Conservation (phyloP, 1,140 invertebrate species). For the Leptonema lineaticorne region DNA sequence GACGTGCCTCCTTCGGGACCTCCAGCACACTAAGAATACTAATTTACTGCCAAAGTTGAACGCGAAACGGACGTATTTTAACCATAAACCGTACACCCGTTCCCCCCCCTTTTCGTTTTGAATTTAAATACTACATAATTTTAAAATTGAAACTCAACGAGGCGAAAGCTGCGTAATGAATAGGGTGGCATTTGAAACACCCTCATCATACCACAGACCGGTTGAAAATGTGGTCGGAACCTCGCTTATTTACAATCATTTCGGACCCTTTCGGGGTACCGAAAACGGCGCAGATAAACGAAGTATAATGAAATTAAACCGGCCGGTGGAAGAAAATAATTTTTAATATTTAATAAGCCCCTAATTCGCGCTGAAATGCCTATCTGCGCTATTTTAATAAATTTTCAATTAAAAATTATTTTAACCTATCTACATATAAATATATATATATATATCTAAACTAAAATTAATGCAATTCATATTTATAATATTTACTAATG, state of each 20-base stretch:
- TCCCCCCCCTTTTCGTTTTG: background rate
- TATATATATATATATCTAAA: too few relatives aligned
- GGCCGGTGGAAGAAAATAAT: background rate
- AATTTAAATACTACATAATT: conserved; percentile 18
- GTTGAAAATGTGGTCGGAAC: conserved; percentile 12
- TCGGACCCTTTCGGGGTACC: background rate
- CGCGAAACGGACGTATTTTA: conserved; percentile 17
- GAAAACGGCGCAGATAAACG: background rate
- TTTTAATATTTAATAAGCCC: background rate
- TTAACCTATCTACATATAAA: too few relatives aligned
- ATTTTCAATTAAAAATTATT: too few relatives aligned
- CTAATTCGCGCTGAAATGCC: background rate
- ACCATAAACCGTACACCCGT: background rate
- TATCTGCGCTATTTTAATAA: too few relatives aligned
- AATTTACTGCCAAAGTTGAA: conserved; percentile 17
- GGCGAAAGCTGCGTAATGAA: conserved; percentile 10
- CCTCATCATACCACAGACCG: too few relatives aligned
- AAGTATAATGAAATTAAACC: conserved; percentile 10
- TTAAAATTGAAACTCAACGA: conserved; percentile 19
- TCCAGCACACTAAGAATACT: conserved; percentile 25
- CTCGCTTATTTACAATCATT: conserved; percentile 13
- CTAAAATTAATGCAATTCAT: too few relatives aligned
- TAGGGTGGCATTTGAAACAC: background rate
- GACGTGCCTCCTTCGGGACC: background rate
- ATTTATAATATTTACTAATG: too few relatives aligned